phyloP scores from a whole-genome alignment of 2,888 invertebrate species.

The Zaprionus bogoriensis region DNA sequence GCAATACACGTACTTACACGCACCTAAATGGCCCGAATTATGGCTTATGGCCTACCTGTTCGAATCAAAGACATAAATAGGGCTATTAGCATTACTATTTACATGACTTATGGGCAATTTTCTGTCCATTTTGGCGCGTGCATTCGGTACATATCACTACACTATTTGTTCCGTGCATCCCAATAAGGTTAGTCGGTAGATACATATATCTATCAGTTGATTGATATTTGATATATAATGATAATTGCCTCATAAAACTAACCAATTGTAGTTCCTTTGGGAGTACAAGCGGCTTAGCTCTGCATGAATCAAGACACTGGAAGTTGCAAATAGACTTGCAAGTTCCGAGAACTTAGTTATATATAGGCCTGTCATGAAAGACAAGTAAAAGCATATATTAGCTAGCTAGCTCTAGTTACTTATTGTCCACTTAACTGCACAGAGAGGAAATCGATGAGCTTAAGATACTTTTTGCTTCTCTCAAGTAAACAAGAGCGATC shows the following conservation, averaged over 20 bases:
- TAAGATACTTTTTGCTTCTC: no score
- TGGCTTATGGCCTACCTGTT: conserved; percentile 24
- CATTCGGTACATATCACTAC: neutral
- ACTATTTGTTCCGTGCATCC: neutral
- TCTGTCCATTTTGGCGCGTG: neutral
- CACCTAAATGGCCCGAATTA: conserved; percentile 5
- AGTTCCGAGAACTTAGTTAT: no score
- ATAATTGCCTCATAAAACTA: no score
- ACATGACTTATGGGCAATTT: neutral
- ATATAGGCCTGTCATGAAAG: no score
- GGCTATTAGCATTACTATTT: conserved; percentile 5
- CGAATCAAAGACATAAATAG: conserved; percentile 11
- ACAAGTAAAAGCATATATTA: neutral
- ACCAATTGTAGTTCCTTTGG: no score
- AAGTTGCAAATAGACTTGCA: neutral
- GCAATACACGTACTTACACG: conserved; percentile 9
- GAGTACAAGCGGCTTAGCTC: no score
- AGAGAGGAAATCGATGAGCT: no score
- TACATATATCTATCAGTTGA: neutral
- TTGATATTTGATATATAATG: no score
- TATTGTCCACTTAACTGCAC: no score
- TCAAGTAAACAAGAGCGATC: no score
- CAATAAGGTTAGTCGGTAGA: neutral
- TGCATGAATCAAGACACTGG: no score
- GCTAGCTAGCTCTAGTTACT: neutral